Evolutionary conservation across 37 sponge, comb jelly and placozoan genomes (phyloP), one percentile per base, ranked within the genome.

Genomic region (Crambe crambe): DNA sequence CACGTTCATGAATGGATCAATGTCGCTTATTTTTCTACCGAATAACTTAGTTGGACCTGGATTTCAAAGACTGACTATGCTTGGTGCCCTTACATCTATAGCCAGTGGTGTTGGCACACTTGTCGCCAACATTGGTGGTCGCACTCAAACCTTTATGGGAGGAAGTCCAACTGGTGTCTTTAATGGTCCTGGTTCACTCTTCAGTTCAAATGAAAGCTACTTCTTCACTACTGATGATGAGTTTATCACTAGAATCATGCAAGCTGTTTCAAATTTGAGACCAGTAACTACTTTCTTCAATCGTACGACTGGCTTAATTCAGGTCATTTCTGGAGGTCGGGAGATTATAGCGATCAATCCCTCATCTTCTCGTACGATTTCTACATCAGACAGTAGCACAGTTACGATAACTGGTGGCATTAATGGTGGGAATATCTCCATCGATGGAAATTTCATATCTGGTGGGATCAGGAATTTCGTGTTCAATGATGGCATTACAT

Each of bases 111-210:
- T n/a, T n/a, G n/a, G n/a, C n/a, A n/a, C n/a, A n/a, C n/a, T n/a
- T n/a, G n/a, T n/a, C n/a, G n/a, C n/a, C n/a, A n/a, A n/a, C n/a
- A n/a, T n/a, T n/a, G n/a, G n/a, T n/a, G n/a, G n/a, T n/a, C n/a
- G n/a, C n/a, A n/a, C n/a, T n/a, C n/a, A n/a, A n/a, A n/a, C n/a
- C n/a, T n/a, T n/a, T n/a, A n/a, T n/a, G n/a, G n/a, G n/a, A n/a
- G 77, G 77, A 23, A 31, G 63, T 5, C 63, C 77, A 37, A 9
- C 65, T n/a, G 27, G 31, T 8, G 12, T 32, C 20, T n/a, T 77
- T 4, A 39, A 31, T 30, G 77, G 77, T 31, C 43, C 43, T 40
- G 77, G 77, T 30, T 36, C 77, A 26, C 1, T 77, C 3, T 77
- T n/a, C 65, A 25, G 3, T 2, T 17, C 32, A 9, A 31, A 31